A percentile compares a stretch with the other conserved stretches of the same genome.
Conservation (phyloP, 2,113 vertebrate species). For the Chloropsis cyanopogon region DNA sequence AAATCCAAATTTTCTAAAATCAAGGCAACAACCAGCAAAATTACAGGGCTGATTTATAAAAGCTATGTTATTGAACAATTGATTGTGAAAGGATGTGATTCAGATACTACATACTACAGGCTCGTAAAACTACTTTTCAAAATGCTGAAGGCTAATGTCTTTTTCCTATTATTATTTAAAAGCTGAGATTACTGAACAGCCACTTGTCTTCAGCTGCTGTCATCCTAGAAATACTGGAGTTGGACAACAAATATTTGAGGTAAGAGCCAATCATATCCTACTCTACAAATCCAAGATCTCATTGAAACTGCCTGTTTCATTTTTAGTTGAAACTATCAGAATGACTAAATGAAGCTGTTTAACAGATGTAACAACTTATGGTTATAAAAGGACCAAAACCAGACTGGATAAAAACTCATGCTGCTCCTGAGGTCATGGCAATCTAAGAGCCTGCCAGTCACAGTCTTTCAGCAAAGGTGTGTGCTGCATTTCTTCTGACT, state of each 20-base stretch:
- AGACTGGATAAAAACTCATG: not conserved
- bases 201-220: not conserved
- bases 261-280: not conserved
- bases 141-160: not conserved
- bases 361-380: not conserved
- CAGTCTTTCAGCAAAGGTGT: not conserved
- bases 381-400: not conserved
- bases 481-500: rapidly evolving
- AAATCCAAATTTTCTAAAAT: slow-evolving; percentile 15
- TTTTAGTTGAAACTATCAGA: not conserved
- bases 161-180: not conserved
- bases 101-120: not conserved
- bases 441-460: not conserved
- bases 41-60: not conserved
- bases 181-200: not conserved
- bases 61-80: not conserved
- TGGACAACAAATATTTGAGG: not conserved
- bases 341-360: not conserved
- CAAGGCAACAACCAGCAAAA: not conserved
- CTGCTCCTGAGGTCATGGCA: not conserved
- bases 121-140: not conserved
- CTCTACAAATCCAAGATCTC: not conserved
- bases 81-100: not conserved
- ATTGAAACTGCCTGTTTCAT: not conserved
- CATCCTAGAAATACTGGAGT: not conserved